Evolutionary conservation across 2,113 vertebrate species (phyloP), one percentile per base, ranked within the genome.

Genomic region (Baryphthengus martii): DNA sequence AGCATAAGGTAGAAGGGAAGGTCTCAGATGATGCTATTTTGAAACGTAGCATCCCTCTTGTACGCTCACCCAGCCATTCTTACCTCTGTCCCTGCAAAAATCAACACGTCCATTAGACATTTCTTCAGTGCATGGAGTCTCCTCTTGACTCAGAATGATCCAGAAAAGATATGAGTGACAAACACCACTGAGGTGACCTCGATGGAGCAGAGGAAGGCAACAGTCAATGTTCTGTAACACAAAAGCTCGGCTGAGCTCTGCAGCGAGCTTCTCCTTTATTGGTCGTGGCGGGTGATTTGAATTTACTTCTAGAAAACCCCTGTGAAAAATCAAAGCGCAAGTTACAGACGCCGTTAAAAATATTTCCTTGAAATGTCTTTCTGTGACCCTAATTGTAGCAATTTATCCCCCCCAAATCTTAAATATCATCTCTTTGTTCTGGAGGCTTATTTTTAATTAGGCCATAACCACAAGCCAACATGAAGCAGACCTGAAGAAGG

Each of bases 241-340:
- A 77, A 98, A 98, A 19, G 75, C 91, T 62, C 97, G 97, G 29
- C 92, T 68, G 63, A 99, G 88, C 59, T 96, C 98, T 73, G 97
- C 85, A 15, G 98, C 97, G 52, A 99, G 95, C 93, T 97, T 97
- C 73, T 99, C 98, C 89, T 98, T 98, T 31, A 99, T 59, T 35
- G 94, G 96, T 91, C 40, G 95, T 17, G 98, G 68, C 39, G 98
- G 98, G 84, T 99, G 98, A 29, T 71, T 85, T 15, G 98, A 98
- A 87, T 97, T 66, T 29, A 25, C 68, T 47, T 96, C 94, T 3
- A 99, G 96, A 65, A 98, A 98, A 89, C 95, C 86, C 96, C 98
- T 99, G 88, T 76, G 81, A 73, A 90, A 96, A 86, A 96, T 4
- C n/a, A 58, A 92, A 76, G 29, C 7, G 11, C 25, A 65, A 61